A percentile compares a stretch with the other conserved stretches of the same genome.
Conservation (phyloP, 2,113 vertebrate genomes). For the Erythrocercus mccallii region DNA sequence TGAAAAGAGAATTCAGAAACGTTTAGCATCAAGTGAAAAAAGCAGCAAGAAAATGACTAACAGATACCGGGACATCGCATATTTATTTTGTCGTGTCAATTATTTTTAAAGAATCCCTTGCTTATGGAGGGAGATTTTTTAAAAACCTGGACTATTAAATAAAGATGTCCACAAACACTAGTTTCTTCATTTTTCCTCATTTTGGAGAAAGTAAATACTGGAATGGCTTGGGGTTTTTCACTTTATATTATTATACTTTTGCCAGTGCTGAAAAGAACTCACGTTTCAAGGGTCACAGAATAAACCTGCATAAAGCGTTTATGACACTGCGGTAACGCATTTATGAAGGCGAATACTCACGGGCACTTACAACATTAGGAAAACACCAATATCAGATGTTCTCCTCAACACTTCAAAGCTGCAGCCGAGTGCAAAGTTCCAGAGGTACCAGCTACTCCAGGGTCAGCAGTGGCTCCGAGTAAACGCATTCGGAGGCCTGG, state of each 20-base stretch:
- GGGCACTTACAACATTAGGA: neutral
- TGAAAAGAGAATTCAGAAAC: conserved; percentile 59
- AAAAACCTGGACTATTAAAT: conserved; percentile 3
- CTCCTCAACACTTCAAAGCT: neutral
- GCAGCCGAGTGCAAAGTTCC: conserved; percentile 10
- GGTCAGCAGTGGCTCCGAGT: neutral
- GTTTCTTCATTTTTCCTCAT: conserved; percentile 69
- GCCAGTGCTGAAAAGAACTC: neutral
- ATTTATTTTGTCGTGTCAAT: conserved; percentile 69
- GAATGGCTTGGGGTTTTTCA: neutral
- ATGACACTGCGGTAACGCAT: neutral
- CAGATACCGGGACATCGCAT: neutral
- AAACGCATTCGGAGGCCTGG: neutral
- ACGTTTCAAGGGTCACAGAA: conserved; percentile 19
- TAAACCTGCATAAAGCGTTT: conserved; percentile 10
- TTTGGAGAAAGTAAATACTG: conserved; percentile 16
- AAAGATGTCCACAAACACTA: neutral
- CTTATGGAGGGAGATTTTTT: conserved; percentile 45
- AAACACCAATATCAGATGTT: neutral
- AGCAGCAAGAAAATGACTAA: conserved; percentile 48
- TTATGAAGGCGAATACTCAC: conserved; percentile 27
- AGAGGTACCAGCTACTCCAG: conserved; percentile 20
- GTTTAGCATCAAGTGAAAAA: conserved; percentile 39
- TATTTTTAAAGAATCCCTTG: conserved; percentile 71
- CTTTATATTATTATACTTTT: neutral